Evolutionary conservation across 2,113 vertebrate species (phyloP).

Genomic region (Grantiella picta): DNA sequence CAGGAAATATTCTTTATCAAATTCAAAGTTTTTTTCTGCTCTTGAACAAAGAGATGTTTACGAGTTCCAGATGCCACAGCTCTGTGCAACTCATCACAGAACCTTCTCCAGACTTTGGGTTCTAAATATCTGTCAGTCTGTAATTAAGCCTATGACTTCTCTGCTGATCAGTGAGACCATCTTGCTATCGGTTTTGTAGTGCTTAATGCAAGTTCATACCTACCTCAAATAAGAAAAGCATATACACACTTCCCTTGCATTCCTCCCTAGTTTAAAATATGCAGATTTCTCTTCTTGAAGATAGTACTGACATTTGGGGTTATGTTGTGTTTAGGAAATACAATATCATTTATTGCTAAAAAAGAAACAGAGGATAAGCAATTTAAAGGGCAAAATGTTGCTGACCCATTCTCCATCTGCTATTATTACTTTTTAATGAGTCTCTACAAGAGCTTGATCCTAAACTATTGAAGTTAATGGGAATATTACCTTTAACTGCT

Average conservation of each 20-base stretch:
- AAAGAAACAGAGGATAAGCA: neutral
- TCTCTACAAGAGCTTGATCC: neutral
- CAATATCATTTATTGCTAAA: neutral
- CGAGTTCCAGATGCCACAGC: neutral
- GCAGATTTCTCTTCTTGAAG: neutral
- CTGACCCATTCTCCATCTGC: neutral
- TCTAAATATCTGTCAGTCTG: neutral
- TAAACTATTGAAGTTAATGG: neutral
- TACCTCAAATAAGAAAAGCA: neutral
- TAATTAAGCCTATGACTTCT: neutral
- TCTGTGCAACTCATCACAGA: neutral
- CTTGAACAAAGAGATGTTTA: neutral
- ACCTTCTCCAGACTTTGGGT: neutral
- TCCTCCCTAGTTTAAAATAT: neutral
- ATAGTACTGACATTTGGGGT: neutral
- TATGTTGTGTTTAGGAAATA: neutral
- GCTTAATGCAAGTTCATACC: neutral
- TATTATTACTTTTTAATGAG: conserved; percentile 47
- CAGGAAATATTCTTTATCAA: neutral
- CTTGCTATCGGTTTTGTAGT: neutral
- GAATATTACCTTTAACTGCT: neutral
- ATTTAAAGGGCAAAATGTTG: neutral
- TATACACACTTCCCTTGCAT: neutral
- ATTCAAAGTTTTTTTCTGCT: neutral
- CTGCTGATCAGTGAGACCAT: neutral